A percentile compares a stretch with the other conserved stretches of the same genome.
Conservation (phyloP, 2,797 vertebrate species). For the Emydoidea blandingii region DNA sequence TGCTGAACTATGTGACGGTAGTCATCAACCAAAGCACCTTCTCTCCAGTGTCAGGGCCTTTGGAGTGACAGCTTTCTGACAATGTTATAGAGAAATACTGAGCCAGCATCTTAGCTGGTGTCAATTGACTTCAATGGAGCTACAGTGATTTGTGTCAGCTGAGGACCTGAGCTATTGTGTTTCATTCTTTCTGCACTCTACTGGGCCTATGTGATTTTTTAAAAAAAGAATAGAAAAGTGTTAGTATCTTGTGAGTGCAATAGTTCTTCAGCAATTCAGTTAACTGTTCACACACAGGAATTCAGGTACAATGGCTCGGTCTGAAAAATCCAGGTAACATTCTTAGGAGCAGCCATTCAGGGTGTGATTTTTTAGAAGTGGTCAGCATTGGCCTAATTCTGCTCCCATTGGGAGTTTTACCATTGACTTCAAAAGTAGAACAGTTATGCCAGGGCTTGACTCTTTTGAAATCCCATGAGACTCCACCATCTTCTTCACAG, state of each 20-base stretch:
- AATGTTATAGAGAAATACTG: neutral
- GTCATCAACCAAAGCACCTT: neutral
- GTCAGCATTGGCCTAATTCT: neutral
- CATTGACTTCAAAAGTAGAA: neutral
- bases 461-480: neutral
- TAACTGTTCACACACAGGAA: neutral
- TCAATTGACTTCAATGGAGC: neutral
- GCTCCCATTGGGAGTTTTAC: neutral
- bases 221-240: neutral
- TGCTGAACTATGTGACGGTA: neutral
- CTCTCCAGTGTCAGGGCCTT: neutral
- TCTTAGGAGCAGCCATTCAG: neutral
- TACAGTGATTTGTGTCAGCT: neutral
- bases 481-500: neutral
- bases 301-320: neutral
- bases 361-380: neutral
- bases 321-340: neutral
- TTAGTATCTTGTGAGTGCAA: neutral
- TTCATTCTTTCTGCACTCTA: neutral
- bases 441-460: neutral
- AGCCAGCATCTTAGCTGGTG: neutral
- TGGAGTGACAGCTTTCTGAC: slow-evolving; percentile 6
- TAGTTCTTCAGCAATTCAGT: neutral
- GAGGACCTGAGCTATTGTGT: neutral
- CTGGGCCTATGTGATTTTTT: neutral